These are phyloP conservation scores for Zaprionus nigranus DNA, from an alignment of 1,140 invertebrate genomes.

Conservation along the genomic window DNA sequence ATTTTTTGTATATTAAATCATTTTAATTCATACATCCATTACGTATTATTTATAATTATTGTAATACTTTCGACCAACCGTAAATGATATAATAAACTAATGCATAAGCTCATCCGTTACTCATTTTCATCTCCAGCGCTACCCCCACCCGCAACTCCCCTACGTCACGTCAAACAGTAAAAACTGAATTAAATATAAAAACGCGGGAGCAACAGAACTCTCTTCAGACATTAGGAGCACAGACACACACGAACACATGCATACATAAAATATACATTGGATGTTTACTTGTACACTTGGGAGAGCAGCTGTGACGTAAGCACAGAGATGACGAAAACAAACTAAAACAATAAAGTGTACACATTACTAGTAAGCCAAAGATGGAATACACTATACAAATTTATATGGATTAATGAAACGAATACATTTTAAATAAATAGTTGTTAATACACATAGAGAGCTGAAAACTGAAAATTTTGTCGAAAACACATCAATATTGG, in stretches of 20 bases:
- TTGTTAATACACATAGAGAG: no score
- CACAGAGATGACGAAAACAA: constrained; percentile 42
- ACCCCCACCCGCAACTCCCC: no score
- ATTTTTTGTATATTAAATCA: background rate
- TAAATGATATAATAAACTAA: no score
- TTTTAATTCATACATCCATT: background rate
- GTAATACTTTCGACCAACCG: no score
- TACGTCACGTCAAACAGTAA: constrained; percentile 20
- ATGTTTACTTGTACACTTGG: constrained; percentile 7
- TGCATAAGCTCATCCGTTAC: no score
- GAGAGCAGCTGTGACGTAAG: constrained; percentile 16
- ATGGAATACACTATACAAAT: background rate
- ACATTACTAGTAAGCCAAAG: background rate
- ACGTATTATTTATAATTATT: no score
- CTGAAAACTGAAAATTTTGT: no score
- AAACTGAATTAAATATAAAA: constrained; percentile 61
- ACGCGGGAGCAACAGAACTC: constrained; percentile 19
- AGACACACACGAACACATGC: background rate
- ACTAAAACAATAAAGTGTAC: constrained; percentile 11
- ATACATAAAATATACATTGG: constrained; percentile 3
- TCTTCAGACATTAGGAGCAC: constrained; percentile 19
- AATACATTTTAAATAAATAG: no score
- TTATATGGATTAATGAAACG: background rate
- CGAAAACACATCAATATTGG: no score
- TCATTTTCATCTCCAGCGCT: no score